Conservation (phyloP, 2,113 vertebrate species). For the Prionailurus viverrinus region DNA sequence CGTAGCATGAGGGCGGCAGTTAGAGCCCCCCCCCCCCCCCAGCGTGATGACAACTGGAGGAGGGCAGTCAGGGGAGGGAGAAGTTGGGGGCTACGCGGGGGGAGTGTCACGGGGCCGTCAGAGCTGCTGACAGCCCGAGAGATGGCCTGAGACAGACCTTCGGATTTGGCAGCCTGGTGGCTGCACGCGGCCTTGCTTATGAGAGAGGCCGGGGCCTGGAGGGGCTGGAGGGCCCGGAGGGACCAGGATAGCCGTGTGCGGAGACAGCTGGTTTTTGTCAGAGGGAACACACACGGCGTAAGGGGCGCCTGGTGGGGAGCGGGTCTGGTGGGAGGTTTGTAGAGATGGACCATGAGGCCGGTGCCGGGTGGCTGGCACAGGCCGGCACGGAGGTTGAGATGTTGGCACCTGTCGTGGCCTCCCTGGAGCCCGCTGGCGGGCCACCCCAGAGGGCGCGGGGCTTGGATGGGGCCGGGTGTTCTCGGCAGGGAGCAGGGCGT, state of each 20-base stretch:
- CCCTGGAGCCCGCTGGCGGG: background rate
- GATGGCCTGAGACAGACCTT: background rate
- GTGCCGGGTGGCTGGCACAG: background rate
- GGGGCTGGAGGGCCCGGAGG: background rate
- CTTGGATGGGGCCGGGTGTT: background rate
- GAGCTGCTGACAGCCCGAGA: background rate
- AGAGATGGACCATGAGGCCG: background rate
- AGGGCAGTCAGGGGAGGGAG: background rate
- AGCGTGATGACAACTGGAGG: background rate
- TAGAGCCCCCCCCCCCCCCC: rapidly evolving
- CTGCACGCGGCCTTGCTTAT: rapidly evolving
- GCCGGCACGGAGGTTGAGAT: background rate
- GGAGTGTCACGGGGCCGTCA: background rate
- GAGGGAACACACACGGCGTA: background rate
- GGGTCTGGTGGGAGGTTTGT: background rate
- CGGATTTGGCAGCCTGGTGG: background rate
- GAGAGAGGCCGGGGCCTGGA: background rate
- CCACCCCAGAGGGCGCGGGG: too few species aligned
- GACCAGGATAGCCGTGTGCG: too few species aligned
- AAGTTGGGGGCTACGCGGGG: background rate
- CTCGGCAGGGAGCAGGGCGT: background rate
- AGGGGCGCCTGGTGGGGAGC: background rate
- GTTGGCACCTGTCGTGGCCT: background rate
- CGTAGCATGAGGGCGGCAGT: rapidly evolving
- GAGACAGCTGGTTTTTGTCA: background rate